Conservation (phyloP, 2,113 vertebrate species). For the Numida meleagris region DNA sequence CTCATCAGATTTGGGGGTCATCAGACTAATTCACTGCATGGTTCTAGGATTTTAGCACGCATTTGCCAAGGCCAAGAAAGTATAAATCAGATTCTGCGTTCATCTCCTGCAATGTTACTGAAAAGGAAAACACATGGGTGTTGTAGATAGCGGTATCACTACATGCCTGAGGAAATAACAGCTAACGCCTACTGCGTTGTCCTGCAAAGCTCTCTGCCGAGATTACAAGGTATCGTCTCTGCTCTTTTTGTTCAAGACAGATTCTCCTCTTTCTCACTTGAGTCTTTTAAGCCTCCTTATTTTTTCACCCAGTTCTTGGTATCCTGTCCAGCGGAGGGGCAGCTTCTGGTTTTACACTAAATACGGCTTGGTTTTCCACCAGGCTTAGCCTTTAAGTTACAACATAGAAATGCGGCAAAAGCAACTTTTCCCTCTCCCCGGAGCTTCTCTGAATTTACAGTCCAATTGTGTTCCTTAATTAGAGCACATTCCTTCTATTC, state of each 20-base stretch:
- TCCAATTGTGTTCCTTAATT: background rate
- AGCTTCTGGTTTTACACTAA: background rate
- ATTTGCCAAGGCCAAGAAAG: conserved; percentile 3
- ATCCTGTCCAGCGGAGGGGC: background rate
- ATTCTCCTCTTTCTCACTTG: background rate
- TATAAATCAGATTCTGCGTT: conserved; percentile 9
- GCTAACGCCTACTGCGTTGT: background rate
- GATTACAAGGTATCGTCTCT: conserved; percentile 7
- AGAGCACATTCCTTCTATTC: background rate
- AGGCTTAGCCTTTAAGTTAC: background rate
- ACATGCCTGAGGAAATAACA: background rate
- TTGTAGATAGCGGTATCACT: conserved; percentile 28
- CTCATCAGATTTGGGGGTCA: background rate
- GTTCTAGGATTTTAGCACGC: background rate
- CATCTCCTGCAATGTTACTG: background rate
- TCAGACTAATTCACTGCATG: background rate
- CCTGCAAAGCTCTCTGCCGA: background rate
- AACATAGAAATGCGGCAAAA: background rate
- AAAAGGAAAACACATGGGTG: conserved; percentile 8
- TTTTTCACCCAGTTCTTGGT: background rate
- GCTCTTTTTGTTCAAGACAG: conserved; percentile 23
- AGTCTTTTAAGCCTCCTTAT: background rate
- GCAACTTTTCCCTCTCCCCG: background rate
- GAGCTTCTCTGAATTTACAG: background rate
- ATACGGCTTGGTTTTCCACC: background rate